These are phyloP conservation scores for Cnemophilus loriae DNA, from an alignment of 2,113 vertebrate genomes.

Conservation along the genomic window DNA sequence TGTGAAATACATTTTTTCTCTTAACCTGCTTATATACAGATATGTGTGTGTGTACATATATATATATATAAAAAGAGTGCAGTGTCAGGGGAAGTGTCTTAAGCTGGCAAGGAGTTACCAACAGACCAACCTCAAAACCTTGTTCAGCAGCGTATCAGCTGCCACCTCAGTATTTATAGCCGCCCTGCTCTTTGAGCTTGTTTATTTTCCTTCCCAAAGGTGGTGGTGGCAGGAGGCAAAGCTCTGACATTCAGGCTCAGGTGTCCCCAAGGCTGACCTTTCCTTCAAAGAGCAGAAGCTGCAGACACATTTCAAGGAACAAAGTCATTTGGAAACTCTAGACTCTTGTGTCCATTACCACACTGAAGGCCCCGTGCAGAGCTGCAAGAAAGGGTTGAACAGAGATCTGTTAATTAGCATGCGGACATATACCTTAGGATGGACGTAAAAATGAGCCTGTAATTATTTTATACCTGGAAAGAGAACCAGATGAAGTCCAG, in stretches of 20 bases:
- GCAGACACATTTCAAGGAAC: neutral
- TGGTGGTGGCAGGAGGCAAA: neutral
- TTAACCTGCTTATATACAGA: neutral
- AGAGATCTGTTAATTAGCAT: neutral
- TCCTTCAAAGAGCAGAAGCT: neutral
- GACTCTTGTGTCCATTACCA: neutral
- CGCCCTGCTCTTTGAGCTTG: neutral
- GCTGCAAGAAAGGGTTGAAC: neutral
- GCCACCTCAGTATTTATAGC: constrained; percentile 51
- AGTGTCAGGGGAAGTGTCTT: neutral
- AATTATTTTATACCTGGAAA: neutral
- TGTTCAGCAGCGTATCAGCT: neutral
- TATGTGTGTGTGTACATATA: too few species aligned
- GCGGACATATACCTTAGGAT: too few species aligned
- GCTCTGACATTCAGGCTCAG: constrained; percentile 43
- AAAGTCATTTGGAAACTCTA: neutral
- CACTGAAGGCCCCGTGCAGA: neutral
- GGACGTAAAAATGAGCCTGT: neutral
- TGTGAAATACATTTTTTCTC: neutral
- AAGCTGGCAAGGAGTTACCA: neutral
- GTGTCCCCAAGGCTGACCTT: neutral
- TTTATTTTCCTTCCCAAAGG: constrained; percentile 30
- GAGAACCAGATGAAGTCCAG: neutral
- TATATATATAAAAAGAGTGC: neutral
- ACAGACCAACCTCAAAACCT: neutral